phyloP scores from a whole-genome alignment of 1,140 invertebrate species.

The Monochamus saltuarius region DNA sequence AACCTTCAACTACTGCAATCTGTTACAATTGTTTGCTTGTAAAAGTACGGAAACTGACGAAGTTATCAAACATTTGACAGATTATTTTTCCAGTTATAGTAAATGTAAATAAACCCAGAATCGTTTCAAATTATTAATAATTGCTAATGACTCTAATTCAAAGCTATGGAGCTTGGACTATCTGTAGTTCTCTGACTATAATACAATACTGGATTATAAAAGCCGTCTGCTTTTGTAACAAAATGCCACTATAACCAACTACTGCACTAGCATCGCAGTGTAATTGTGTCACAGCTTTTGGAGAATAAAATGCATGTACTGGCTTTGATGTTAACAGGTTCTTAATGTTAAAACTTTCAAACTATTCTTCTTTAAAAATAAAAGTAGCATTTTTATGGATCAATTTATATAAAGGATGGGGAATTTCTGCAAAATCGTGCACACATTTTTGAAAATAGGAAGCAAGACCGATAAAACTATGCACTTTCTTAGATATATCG shows the following conservation, averaged over 20 bases:
- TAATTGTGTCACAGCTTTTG: constrained; percentile 15
- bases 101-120: constrained; percentile 10
- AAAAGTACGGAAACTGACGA: constrained; percentile 22
- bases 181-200: constrained; percentile 42
- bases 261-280: constrained; percentile 20
- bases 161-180: constrained; percentile 45
- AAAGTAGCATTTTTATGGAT: constrained; percentile 38
- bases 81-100: constrained; percentile 27
- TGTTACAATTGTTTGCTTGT: constrained; percentile 40
- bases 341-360: constrained; percentile 36
- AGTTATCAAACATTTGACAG: constrained; percentile 24
- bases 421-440: constrained; percentile 30
- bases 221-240: constrained; percentile 20
- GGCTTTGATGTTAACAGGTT: constrained; percentile 1
- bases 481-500: constrained; percentile 18
- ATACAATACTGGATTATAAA: constrained; percentile 47
- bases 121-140: constrained; percentile 52
- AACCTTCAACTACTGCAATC: constrained; percentile 40
- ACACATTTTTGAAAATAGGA: constrained; percentile 36
- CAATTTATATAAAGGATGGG: constrained; percentile 38
- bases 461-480: constrained; percentile 23
- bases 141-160: constrained; percentile 50
- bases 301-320: constrained; percentile 22
- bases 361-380: constrained; percentile 24
- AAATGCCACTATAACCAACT: constrained; percentile 18